Percentiles rank a stretch among this genome's conserved stretches.
Evolutionary conservation across 2,888 invertebrate genomes (phyloP).

Genomic region (Exephanes ischioxanthus): DNA sequence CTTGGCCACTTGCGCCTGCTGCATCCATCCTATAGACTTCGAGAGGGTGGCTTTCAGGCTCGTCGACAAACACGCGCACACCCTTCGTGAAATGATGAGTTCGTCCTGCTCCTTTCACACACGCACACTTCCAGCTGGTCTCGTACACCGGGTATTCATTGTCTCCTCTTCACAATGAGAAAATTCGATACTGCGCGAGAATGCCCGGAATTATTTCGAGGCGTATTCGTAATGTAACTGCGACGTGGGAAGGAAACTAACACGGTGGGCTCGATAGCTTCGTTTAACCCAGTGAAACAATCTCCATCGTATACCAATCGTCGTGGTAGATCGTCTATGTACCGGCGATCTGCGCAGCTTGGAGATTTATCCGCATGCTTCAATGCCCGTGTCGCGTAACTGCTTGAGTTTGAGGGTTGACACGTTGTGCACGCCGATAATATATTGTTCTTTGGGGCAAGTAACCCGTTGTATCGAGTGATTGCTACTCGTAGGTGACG

Average conservation of each 20-base stretch:
- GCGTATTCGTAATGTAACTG: neutral
- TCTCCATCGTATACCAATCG: too few species aligned
- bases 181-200: constrained; percentile 11
- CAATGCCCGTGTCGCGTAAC: too few species aligned
- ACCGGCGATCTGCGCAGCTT: too few species aligned
- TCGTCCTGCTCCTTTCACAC: neutral
- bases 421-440: too few species aligned
- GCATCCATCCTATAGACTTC: neutral
- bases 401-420: too few species aligned
- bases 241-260: neutral
- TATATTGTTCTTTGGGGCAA: too few species aligned
- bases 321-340: too few species aligned
- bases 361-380: too few species aligned
- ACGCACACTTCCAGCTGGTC: neutral
- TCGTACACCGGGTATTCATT: constrained; percentile 4
- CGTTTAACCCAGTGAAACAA: neutral
- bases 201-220: constrained; percentile 2
- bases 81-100: neutral
- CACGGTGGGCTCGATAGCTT: neutral
- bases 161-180: constrained; percentile 1
- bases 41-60: neutral
- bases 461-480: too few species aligned
- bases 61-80: neutral
- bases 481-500: too few species aligned
- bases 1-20: neutral